Evolutionary conservation across 1,140 invertebrate genomes (phyloP), one percentile per base, ranked within the genome.

Genomic region (Drosophila arizonae): DNA sequence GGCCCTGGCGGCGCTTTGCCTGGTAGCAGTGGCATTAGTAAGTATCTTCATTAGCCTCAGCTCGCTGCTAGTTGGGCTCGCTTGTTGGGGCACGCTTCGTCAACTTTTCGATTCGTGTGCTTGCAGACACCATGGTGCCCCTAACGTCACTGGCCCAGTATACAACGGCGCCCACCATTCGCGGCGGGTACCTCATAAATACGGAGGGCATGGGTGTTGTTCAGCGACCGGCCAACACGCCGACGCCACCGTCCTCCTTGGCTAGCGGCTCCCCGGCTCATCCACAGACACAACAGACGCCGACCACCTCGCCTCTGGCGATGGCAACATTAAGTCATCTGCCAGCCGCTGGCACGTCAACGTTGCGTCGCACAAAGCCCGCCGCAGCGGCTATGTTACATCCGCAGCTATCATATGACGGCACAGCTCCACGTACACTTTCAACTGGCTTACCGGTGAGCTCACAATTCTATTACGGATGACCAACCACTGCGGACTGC

Each of bases 401-500:
- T 41, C 73, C 77, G n/a, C 86, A 91, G 43, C 72, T 86, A 10
- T 90, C 90, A 1, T 91, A 91, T 51, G 90, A 91, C 52, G 90
- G 90, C 10, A 90, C 88, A 6, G 85, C 90, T 11, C 90, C 90
- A 21, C 86, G 90, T 6, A 91, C 90, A 2, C 69, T 91, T 4
- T 90, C 90, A 3, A 91, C 88, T 1, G 90, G 90, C 4, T 75
- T 91, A 10, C 76, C 90, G 24, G 79, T 87, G 6, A 76, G 90
- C 30, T 90, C 90, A 9, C 90, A 90, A 64, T 90, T 88, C 48
- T 91, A 91, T 57, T 91, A 91, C 55, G 90, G 90, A 88, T 91
- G 90, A 91, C 90, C 85, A 62, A 79, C 68, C 60, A 77, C 61
- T 6, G 39, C 64, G 28, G 77, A 80, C 30, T 72, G 65, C 24